Base-by-base conservation (phyloP, 2,113 vertebrate genomes). In the Lontra canadensis region DNA sequence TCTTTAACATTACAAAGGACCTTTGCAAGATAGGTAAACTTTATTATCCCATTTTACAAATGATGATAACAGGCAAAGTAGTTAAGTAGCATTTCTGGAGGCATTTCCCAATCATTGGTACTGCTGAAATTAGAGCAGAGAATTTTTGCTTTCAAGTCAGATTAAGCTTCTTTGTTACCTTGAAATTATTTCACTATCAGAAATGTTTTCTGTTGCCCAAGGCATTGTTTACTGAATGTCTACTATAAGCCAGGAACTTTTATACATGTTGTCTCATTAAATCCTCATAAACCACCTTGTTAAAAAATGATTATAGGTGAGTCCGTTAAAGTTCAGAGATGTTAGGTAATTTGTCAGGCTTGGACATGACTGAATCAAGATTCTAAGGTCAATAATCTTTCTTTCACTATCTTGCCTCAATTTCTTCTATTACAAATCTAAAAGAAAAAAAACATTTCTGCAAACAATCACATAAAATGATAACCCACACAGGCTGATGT, bases 41-140 rank as follows among this genome's bases (percentile, higher is more conserved):
- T 82, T 47, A 31, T 69, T 92, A 88, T 26, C 29, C 26, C 67
- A 14, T 88, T 97, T 98, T 95, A 94, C 36, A 98, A 95, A 93
- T 94, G 26, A 93, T 85, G 67, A 42, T 49, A 71, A 85, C 34
- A 83, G 87, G 81, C 57, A 84, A 21, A 89, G 7, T 79, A 69
- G 39, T 92, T 94, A 89, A 69, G 31, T 95, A 88, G 57, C 67
- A 7, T 90, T 94, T 21, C 42, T 80, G 36, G n/a, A 92, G 36
- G 82, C 52, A 92, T 21, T 95, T 73, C 21, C 7, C 88, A 94
- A 92, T 42, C 36, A 42, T 13, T 82, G 12, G 47, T 52, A 63
- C 5, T 39, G 3, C 20, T 67, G 11, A 88, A 97, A 74, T 3
- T 65, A 14, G 42, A 92, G 17, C 63, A 90, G 34, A 63, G 9